phyloP scores from a whole-genome alignment of 2,113 vertebrate genomes.

The Tragulus kanchil region DNA sequence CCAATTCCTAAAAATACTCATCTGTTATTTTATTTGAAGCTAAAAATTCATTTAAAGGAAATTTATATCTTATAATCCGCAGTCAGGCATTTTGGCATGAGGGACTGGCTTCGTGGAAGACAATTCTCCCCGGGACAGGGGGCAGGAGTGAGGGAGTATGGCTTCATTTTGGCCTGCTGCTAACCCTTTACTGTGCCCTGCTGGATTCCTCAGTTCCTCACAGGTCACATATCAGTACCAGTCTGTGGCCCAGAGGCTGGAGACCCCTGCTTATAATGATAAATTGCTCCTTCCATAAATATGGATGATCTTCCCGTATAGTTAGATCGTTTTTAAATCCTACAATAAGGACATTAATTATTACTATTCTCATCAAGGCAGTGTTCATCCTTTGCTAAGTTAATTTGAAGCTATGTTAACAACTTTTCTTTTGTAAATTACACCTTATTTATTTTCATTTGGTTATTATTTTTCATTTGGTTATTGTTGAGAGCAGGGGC shows the following conservation, averaged over 20 bases:
- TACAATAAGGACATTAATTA: not conserved
- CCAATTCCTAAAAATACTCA: not conserved
- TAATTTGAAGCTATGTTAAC: not conserved
- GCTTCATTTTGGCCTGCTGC: not conserved
- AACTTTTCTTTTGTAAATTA: not conserved
- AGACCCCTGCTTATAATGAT: not conserved
- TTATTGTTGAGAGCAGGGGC: not conserved
- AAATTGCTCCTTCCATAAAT: not conserved
- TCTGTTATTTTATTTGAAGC: not conserved
- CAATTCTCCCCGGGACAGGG: not conserved
- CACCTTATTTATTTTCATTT: not conserved
- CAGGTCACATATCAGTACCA: not conserved
- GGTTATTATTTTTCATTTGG: constrained; percentile 32
- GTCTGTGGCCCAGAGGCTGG: not conserved
- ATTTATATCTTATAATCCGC: not conserved
- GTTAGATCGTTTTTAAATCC: not conserved
- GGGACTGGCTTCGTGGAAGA: not conserved
- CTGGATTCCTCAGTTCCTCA: not conserved
- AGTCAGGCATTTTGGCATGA: not conserved
- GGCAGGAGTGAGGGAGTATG: not conserved
- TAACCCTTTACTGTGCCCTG: not conserved
- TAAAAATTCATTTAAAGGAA: not conserved
- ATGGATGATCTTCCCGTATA: not conserved
- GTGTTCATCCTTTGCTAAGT: not conserved
- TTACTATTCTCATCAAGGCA: not conserved